These are phyloP conservation scores for Synergus itoensis DNA, from an alignment of 2,888 invertebrate genomes.

Conservation along the genomic window DNA sequence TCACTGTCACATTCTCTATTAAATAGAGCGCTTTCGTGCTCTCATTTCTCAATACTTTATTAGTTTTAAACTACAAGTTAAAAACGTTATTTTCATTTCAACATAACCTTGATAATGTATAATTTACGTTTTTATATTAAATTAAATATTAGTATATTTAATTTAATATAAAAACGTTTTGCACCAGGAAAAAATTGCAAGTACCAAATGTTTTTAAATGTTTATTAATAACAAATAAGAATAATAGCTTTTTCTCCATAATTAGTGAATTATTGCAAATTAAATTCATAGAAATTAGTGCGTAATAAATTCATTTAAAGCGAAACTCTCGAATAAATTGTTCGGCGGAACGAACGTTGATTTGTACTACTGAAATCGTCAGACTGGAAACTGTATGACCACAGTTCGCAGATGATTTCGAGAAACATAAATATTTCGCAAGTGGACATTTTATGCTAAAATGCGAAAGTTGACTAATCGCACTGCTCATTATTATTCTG, in stretches of 20 bases:
- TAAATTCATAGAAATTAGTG: background rate
- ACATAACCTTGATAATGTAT: too few relatives aligned
- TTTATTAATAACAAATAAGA: too few relatives aligned
- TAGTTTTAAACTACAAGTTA: too few relatives aligned
- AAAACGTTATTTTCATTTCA: too few relatives aligned
- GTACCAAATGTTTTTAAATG: too few relatives aligned
- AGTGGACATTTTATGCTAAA: slow-evolving; percentile 23
- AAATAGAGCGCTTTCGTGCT: background rate
- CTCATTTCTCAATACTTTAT: background rate
- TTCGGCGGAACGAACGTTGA: background rate
- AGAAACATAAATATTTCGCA: slow-evolving; percentile 1
- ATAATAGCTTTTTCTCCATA: background rate
- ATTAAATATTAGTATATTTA: too few relatives aligned
- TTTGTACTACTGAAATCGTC: background rate
- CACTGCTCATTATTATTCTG: slow-evolving; percentile 34
- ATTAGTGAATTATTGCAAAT: background rate
- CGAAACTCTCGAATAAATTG: background rate
- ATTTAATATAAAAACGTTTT: too few relatives aligned
- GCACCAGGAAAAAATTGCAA: too few relatives aligned
- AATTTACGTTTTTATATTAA: too few relatives aligned
- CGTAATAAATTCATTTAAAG: background rate
- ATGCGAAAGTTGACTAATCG: slow-evolving; percentile 21
- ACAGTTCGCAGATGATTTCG: background rate
- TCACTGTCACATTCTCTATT: too few relatives aligned
- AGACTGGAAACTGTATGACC: background rate